phyloP scores from a whole-genome alignment of 2,113 vertebrate species.

The Neolamprologus cancellatus region DNA sequence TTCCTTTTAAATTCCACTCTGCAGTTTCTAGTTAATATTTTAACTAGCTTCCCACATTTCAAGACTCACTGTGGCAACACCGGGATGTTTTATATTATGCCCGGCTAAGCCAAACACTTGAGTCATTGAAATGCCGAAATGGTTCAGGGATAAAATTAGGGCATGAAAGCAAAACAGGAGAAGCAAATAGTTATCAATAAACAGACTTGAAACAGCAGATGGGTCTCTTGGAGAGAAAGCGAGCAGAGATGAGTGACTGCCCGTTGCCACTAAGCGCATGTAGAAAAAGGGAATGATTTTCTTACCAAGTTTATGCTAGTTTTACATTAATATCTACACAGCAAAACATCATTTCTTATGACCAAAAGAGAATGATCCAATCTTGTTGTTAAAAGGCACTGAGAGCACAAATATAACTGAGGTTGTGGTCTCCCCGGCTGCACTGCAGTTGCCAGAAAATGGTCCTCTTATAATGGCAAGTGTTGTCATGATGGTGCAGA shows the following conservation, averaged over 20 bases:
- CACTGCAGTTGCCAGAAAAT: background rate
- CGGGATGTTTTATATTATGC: background rate
- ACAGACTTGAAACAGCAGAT: slow-evolving; percentile 48
- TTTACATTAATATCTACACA: background rate
- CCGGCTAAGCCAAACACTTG: background rate
- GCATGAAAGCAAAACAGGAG: slow-evolving; percentile 21
- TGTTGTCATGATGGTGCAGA: background rate
- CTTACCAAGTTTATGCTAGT: background rate
- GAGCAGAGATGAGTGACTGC: background rate
- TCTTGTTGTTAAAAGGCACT: background rate
- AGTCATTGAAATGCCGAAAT: slow-evolving; percentile 9
- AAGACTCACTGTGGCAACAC: background rate
- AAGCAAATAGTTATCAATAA: slow-evolving; percentile 51
- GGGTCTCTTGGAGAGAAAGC: slow-evolving; percentile 19
- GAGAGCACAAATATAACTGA: background rate
- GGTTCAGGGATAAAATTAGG: slow-evolving; percentile 19
- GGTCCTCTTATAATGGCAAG: background rate
- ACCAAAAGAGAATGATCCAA: background rate
- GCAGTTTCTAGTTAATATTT: slow-evolving; percentile 9
- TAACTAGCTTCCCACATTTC: background rate
- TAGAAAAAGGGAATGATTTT: background rate
- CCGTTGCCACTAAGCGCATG: background rate
- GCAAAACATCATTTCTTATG: background rate
- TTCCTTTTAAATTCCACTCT: slow-evolving; percentile 1
- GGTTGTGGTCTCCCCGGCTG: background rate